phyloP scores from a whole-genome alignment of 2,113 vertebrate genomes.

The Anarrhichthys ocellatus region DNA sequence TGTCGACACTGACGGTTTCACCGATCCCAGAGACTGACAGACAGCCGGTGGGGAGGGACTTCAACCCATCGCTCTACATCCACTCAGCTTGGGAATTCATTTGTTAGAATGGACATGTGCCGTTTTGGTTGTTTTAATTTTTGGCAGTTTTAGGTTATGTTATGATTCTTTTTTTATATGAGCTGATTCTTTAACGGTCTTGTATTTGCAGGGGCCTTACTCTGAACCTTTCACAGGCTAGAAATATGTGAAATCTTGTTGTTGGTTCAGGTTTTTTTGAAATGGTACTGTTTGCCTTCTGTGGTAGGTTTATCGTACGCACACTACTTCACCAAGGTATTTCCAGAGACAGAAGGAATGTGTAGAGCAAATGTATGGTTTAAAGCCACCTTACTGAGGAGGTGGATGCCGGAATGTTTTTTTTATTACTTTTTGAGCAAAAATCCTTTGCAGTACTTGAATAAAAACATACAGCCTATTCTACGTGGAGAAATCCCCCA shows the following conservation, averaged over 20 bases:
- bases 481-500: conserved; percentile 75
- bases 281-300: conserved; percentile 88
- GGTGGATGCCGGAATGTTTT: conserved; percentile 75
- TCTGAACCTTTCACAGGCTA: conserved; percentile 79
- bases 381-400: conserved; percentile 62
- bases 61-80: conserved; percentile 71
- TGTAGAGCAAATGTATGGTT: conserved; percentile 76
- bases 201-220: conserved; percentile 87
- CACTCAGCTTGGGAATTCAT: conserved; percentile 73
- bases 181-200: conserved; percentile 80
- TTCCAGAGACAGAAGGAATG: conserved; percentile 83
- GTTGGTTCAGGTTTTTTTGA: conserved; percentile 77
- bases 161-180: conserved; percentile 48
- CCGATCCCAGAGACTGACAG: conserved; percentile 75
- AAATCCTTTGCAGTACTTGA: conserved; percentile 84
- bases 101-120: conserved; percentile 75
- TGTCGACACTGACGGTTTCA: conserved; percentile 76
- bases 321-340: conserved; percentile 82
- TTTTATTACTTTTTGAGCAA: conserved; percentile 77
- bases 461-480: conserved; percentile 84
- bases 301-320: conserved; percentile 81
- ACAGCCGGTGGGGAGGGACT: conserved; percentile 63
- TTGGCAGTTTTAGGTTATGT: conserved; percentile 61
- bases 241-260: conserved; percentile 80
- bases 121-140: conserved; percentile 52